These are phyloP conservation scores for Nycticryphes semicollaris DNA, from an alignment of 2,113 vertebrate species.

Conservation along the genomic window DNA sequence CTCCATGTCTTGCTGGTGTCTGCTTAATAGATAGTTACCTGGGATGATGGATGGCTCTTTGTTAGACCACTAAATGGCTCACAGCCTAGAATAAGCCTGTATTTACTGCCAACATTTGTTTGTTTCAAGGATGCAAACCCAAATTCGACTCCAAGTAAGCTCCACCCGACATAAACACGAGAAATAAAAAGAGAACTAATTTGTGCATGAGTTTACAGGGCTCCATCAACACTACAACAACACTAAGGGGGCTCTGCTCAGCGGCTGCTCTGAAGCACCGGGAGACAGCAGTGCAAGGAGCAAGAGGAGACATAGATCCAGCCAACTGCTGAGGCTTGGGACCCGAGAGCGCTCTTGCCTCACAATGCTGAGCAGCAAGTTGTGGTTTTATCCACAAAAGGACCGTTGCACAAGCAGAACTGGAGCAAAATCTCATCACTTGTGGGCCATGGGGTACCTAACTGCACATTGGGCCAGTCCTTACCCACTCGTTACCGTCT, in stretches of 20 bases:
- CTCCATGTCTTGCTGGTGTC: constrained; percentile 69
- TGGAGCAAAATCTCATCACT: not conserved
- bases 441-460: not conserved
- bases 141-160: constrained; percentile 9
- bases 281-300: constrained; percentile 8
- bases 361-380: not conserved
- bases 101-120: constrained; percentile 46
- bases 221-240: constrained; percentile 18
- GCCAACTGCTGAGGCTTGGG: not conserved
- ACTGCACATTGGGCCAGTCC: not conserved
- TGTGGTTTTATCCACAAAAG: not conserved
- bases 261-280: not conserved
- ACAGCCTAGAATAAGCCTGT: constrained; percentile 38
- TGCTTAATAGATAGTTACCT: constrained; percentile 72
- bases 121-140: constrained; percentile 59
- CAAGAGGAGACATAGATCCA: not conserved
- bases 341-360: not conserved
- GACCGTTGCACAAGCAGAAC: not conserved
- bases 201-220: constrained; percentile 44
- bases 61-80: constrained; percentile 51
- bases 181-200: constrained; percentile 60
- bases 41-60: constrained; percentile 58
- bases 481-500: not conserved
- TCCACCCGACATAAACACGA: constrained; percentile 28
- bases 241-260: not conserved